These are phyloP conservation scores for Ceyx melanurus DNA, from an alignment of 2,113 vertebrate genomes.

Conservation along the genomic window DNA sequence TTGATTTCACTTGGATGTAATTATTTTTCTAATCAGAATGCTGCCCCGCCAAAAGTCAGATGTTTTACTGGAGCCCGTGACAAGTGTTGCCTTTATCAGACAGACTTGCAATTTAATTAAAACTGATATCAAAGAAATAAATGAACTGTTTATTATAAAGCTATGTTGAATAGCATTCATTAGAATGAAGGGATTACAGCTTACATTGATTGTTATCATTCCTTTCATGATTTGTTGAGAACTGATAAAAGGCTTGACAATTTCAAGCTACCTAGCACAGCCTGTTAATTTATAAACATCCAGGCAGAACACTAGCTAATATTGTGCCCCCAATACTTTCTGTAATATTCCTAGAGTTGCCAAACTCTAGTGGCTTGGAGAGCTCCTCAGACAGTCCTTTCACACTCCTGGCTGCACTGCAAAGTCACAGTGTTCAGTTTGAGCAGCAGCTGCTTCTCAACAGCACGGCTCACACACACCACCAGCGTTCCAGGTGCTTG, in stretches of 20 bases:
- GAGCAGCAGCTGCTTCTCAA: background rate
- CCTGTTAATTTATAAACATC: background rate
- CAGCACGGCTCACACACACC: background rate
- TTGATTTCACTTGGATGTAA: conserved; percentile 19
- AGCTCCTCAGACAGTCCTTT: background rate
- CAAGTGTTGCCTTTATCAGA: conserved; percentile 23
- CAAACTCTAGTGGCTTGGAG: background rate
- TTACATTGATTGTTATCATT: conserved; percentile 11
- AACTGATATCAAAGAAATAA: conserved; percentile 32
- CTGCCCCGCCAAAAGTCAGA: conserved; percentile 32
- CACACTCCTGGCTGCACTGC: background rate
- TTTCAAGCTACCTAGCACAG: background rate
- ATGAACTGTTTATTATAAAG: conserved; percentile 29
- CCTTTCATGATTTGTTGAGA: background rate
- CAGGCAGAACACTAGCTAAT: background rate
- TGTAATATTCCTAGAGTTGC: background rate
- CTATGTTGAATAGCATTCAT: background rate
- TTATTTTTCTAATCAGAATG: conserved; percentile 40
- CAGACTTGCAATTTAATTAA: conserved; percentile 39
- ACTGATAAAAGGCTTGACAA: background rate
- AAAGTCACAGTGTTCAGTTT: background rate
- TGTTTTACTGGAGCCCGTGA: background rate
- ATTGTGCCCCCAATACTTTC: background rate
- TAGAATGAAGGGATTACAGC: background rate
- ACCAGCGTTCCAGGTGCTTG: background rate